Evolutionary conservation across 2,888 invertebrate species (phyloP).

Genomic region (Meta bourneti): DNA sequence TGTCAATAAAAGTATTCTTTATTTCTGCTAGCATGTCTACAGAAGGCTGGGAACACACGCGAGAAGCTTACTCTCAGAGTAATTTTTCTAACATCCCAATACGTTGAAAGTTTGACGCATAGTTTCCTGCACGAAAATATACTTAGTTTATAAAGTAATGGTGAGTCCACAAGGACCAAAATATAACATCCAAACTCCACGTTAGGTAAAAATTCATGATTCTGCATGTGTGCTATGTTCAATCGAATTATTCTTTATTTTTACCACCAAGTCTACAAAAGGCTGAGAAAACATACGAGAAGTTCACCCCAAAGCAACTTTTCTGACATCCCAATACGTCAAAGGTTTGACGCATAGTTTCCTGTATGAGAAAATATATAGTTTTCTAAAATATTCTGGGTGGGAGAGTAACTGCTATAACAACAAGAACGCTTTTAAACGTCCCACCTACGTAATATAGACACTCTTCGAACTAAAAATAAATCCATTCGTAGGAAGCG

Average conservation of each 20-base stretch:
- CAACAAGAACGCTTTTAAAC: slow-evolving; percentile 23
- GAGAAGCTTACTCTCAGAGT: background rate
- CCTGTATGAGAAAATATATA: background rate
- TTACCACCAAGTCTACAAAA: no score
- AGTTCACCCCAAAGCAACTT: background rate
- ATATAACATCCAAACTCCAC: no score
- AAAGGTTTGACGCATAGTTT: background rate
- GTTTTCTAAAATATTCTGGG: slow-evolving; percentile 19
- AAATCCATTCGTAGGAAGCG: background rate
- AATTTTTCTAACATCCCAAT: background rate
- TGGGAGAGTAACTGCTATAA: slow-evolving; percentile 11
- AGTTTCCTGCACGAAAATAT: no score
- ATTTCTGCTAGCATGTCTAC: no score
- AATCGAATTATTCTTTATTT: no score
- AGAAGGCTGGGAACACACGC: no score
- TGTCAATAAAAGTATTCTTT: no score
- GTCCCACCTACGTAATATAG: slow-evolving; percentile 29
- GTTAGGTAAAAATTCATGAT: no score
- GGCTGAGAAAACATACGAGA: background rate
- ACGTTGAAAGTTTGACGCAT: no score
- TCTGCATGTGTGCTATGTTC: no score
- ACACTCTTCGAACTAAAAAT: slow-evolving; percentile 12
- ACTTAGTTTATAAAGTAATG: no score
- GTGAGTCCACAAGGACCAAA: no score
- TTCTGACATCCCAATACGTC: background rate